These are phyloP conservation scores for Podilymbus podiceps DNA, from an alignment of 2,113 vertebrate genomes.

Conservation along the genomic window DNA sequence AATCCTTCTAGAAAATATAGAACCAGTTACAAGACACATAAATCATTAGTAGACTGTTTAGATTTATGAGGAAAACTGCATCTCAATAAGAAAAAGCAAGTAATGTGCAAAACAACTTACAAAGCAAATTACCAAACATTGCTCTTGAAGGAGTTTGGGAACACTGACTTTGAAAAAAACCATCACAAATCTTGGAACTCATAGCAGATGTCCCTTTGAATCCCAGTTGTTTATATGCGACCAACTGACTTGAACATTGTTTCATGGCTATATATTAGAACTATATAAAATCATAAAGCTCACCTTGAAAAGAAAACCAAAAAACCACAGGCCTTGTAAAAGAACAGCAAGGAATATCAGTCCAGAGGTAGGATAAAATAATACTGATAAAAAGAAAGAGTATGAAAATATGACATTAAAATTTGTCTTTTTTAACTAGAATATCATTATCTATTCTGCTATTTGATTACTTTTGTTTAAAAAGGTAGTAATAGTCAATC, in stretches of 20 bases:
- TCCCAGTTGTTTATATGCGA: background rate
- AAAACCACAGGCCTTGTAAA: background rate
- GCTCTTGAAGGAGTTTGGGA: background rate
- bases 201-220: background rate
- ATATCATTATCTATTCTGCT: background rate
- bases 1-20: background rate
- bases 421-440: fast-evolving
- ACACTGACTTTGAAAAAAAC: background rate
- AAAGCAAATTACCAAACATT: background rate
- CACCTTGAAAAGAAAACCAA: background rate
- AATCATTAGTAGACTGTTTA: background rate
- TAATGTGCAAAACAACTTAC: background rate
- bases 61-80: background rate
- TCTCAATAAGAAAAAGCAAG: background rate
- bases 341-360: background rate
- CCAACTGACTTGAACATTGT: background rate
- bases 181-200: background rate
- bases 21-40: background rate
- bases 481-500: background rate
- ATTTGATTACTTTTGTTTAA: background rate
- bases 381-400: background rate
- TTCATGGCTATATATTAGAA: background rate
- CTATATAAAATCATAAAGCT: background rate
- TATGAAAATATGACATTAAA: background rate
- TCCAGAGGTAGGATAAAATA: background rate